These are phyloP conservation scores for Gymnocephalus cernua DNA, from an alignment of 2,113 vertebrate genomes.

Conservation along the genomic window DNA sequence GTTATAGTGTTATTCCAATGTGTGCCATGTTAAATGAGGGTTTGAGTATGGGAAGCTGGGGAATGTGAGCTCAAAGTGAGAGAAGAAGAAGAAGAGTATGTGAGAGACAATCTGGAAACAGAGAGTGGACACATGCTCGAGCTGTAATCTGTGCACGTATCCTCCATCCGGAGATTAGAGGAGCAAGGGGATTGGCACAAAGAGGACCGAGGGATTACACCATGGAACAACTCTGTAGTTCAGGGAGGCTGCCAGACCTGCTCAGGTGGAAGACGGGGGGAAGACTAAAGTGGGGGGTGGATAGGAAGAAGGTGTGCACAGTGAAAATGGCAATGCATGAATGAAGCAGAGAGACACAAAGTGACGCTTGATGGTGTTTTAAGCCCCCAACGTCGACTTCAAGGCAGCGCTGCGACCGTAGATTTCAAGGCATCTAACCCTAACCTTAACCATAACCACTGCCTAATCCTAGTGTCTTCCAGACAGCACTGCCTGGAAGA, in stretches of 20 bases:
- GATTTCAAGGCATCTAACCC: too few species aligned
- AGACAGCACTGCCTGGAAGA: too few species aligned
- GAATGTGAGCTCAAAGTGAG: not conserved
- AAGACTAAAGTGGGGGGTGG: slow-evolving; percentile 11
- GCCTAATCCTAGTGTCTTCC: too few species aligned
- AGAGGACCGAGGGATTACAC: slow-evolving; percentile 66
- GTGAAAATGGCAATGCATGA: not conserved
- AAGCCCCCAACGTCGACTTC: too few species aligned
- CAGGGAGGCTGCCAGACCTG: slow-evolving; percentile 43
- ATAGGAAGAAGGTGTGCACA: not conserved
- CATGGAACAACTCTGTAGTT: slow-evolving; percentile 55
- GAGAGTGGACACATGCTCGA: slow-evolving; percentile 26
- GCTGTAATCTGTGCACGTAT: slow-evolving; percentile 65
- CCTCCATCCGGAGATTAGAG: slow-evolving; percentile 72
- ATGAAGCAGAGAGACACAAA: not conserved
- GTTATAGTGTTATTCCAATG: not conserved
- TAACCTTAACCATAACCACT: too few species aligned
- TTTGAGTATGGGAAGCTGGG: not conserved
- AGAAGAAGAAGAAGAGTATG: slow-evolving; percentile 4
- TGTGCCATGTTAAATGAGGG: not conserved
- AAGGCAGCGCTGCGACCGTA: too few species aligned
- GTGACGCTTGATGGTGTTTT: too few species aligned
- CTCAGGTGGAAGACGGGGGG: slow-evolving; percentile 21
- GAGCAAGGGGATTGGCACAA: slow-evolving; percentile 68
- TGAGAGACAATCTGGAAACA: slow-evolving; percentile 15